Evolutionary conservation across 2,888 invertebrate species (phyloP).

Genomic region (Amphipyra berbera): DNA sequence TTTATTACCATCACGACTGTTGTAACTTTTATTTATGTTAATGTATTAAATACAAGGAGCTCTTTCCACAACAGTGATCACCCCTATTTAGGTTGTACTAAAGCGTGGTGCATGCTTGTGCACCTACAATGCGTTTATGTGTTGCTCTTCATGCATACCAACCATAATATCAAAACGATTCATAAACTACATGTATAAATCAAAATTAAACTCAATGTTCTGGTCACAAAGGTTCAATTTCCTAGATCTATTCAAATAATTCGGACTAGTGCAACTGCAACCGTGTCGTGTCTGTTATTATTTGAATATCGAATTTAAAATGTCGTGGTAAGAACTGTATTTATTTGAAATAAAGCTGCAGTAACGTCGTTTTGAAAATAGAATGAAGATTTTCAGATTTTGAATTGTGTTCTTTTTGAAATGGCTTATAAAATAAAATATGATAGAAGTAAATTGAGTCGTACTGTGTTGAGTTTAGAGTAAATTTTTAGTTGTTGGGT

Average conservation of each 20-base stretch:
- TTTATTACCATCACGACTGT: constrained; percentile 8
- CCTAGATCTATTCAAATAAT: constrained; percentile 58
- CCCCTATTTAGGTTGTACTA: constrained; percentile 80
- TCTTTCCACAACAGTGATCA: constrained; percentile 65
- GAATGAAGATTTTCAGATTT: constrained; percentile 76
- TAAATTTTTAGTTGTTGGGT: constrained; percentile 50
- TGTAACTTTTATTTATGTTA: constrained; percentile 19
- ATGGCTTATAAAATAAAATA: constrained; percentile 53
- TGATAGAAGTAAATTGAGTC: constrained; percentile 31
- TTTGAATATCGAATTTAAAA: constrained; percentile 58
- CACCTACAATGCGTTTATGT: constrained; percentile 84
- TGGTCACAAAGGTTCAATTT: constrained; percentile 65
- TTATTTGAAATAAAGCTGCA: constrained; percentile 40
- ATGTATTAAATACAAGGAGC: constrained; percentile 56
- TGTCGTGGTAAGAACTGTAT: constrained; percentile 51
- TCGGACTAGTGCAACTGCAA: constrained; percentile 65
- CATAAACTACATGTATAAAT: constrained; percentile 58
- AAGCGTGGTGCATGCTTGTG: constrained; percentile 86
- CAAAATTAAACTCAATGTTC: constrained; percentile 72
- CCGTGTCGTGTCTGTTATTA: constrained; percentile 43
- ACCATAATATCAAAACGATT: constrained; percentile 75
- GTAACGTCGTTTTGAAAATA: constrained; percentile 67
- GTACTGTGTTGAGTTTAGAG: constrained; percentile 38
- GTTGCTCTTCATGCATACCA: constrained; percentile 82
- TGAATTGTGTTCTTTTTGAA: constrained; percentile 62